A percentile compares a stretch with the other conserved stretches of the same genome.
These are phyloP conservation scores for Willowsia nigromaculata DNA, from an alignment of 2,888 invertebrate genomes.

Conservation along the genomic window DNA sequence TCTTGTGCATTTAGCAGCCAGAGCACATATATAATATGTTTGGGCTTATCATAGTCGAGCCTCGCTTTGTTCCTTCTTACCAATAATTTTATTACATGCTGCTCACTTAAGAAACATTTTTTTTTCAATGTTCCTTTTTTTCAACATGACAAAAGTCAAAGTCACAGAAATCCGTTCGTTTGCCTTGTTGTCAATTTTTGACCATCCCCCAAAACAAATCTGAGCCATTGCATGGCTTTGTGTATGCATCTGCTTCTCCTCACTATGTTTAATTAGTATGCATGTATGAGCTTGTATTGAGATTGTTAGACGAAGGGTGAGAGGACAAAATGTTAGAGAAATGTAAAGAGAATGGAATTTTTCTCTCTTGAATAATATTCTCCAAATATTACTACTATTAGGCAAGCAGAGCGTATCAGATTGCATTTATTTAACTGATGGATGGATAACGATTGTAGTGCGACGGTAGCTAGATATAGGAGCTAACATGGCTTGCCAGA, in stretches of 20 bases:
- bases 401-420: background rate
- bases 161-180: slow-evolving; percentile 36
- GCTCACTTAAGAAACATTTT: background rate
- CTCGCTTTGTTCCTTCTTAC: background rate
- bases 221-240: background rate
- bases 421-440: background rate
- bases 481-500: background rate
- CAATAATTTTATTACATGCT: background rate
- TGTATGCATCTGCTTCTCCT: background rate
- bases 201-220: background rate
- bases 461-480: background rate
- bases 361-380: background rate
- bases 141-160: slow-evolving; percentile 18
- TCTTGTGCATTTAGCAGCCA: too few species aligned
- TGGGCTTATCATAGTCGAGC: background rate
- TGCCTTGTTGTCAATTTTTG: slow-evolving; percentile 7
- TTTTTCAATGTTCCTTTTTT: background rate
- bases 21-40: too few species aligned
- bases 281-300: background rate
- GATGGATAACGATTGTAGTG: background rate
- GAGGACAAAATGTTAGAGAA: background rate
- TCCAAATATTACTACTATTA: background rate
- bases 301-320: background rate
- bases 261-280: slow-evolving; percentile 5
- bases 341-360: background rate